These are phyloP conservation scores for Psittacula derbiana DNA, from an alignment of 2,797 vertebrate species.

Conservation along the genomic window DNA sequence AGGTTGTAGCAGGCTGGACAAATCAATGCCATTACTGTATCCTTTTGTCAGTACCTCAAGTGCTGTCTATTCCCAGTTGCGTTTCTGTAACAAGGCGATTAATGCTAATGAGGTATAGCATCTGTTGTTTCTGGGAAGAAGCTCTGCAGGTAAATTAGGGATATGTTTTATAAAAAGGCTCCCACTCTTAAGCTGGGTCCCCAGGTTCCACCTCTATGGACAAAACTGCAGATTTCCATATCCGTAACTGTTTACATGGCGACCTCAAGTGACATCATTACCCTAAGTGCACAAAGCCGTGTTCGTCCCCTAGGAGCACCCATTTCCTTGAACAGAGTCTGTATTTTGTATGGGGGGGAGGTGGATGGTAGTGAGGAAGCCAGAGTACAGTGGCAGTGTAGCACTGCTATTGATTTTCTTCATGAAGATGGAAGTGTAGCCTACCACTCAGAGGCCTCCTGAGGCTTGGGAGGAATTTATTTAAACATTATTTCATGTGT, in stretches of 20 bases:
- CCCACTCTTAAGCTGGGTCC: neutral
- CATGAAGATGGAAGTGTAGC: neutral
- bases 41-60: slow-evolving; percentile 30
- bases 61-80: slow-evolving; percentile 20
- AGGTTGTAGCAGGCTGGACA: neutral
- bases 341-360: neutral
- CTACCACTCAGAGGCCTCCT: neutral
- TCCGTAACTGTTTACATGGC: neutral
- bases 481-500: slow-evolving; percentile 28
- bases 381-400: neutral
- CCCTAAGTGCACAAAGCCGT: slow-evolving; percentile 13
- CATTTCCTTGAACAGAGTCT: slow-evolving; percentile 14
- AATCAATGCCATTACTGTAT: slow-evolving; percentile 49
- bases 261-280: slow-evolving; percentile 47
- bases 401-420: slow-evolving; percentile 32
- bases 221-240: neutral
- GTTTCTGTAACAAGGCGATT: slow-evolving; percentile 28
- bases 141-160: slow-evolving; percentile 4
- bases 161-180: slow-evolving; percentile 9
- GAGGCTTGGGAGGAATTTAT: slow-evolving; percentile 32
- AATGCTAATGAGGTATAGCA: slow-evolving; percentile 53
- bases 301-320: neutral
- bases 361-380: neutral
- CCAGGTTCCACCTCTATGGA: slow-evolving; percentile 26
- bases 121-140: slow-evolving; percentile 56